A percentile compares a stretch with the other conserved stretches of the same genome.
Evolutionary conservation across 1,140 invertebrate species (phyloP).

Genomic region (Drosophila micromelanica): DNA sequence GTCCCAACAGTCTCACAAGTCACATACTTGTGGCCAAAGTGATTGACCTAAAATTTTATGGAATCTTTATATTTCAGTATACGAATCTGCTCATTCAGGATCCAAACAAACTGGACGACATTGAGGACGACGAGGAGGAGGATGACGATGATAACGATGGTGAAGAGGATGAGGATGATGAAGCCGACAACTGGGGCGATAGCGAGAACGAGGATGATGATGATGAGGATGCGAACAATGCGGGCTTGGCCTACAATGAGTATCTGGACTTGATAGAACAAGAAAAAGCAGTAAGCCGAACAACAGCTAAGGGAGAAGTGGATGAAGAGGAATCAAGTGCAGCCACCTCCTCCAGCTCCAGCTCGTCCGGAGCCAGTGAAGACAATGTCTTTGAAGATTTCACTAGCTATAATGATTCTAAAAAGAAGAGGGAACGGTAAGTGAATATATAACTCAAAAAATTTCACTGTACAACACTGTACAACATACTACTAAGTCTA

Average conservation of each 20-base stretch:
- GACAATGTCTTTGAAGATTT: constrained; percentile 77
- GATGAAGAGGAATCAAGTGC: constrained; percentile 17
- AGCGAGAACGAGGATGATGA: constrained; percentile 6
- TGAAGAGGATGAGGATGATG: constrained; percentile 6
- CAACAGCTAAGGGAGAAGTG: constrained; percentile 10
- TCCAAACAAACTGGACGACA: constrained; percentile 58
- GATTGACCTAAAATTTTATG: constrained; percentile 60
- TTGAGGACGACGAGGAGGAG: constrained; percentile 44
- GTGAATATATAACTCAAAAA: too few species aligned
- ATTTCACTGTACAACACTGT: too few species aligned
- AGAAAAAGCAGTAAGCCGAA: constrained; percentile 11
- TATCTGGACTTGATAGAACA: constrained; percentile 48
- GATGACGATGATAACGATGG: constrained; percentile 40
- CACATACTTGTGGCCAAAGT: constrained; percentile 61
- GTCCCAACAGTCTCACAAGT: constrained; percentile 28
- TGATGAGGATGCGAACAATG: constrained; percentile 22
- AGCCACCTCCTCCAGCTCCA: constrained; percentile 27
- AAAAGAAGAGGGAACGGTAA: constrained; percentile 61
- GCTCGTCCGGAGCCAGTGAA: constrained; percentile 45
- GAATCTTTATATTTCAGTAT: constrained; percentile 57
- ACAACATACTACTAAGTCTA: too few species aligned
- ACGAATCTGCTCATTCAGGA: constrained; percentile 62
- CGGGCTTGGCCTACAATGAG: constrained; percentile 36
- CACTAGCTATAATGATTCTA: constrained; percentile 66
- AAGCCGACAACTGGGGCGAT: background rate